Conservation (phyloP, 2,797 vertebrate species). For the Agapornis canus region DNA sequence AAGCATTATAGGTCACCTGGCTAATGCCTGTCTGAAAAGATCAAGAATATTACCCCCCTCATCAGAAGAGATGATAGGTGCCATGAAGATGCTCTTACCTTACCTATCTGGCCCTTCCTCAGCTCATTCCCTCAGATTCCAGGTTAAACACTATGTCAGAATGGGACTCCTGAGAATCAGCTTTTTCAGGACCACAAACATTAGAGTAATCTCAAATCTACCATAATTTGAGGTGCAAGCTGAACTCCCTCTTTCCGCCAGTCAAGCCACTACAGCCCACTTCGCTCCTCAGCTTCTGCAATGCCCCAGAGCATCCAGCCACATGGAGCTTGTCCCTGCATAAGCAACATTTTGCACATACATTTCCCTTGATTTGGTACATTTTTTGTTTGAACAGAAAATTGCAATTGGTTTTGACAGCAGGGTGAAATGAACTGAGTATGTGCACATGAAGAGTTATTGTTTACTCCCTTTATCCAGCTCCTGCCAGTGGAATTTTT, state of each 20-base stretch:
- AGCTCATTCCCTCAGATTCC: neutral
- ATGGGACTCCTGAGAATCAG: neutral
- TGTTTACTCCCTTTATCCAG: constrained; percentile 7
- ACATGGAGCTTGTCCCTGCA: neutral
- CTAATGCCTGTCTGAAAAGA: neutral
- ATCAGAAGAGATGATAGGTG: neutral
- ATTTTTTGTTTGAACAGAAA: neutral
- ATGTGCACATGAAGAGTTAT: neutral
- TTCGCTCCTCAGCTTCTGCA: neutral
- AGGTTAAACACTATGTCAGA: neutral
- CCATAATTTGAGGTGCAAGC: neutral
- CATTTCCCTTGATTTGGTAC: neutral
- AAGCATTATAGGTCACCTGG: neutral
- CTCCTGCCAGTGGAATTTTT: neutral
- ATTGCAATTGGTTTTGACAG: neutral
- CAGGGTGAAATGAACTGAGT: neutral
- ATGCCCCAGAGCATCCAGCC: neutral
- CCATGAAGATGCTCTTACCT: neutral
- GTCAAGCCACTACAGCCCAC: neutral
- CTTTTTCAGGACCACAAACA: neutral
- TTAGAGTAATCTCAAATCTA: neutral
- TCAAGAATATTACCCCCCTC: neutral
- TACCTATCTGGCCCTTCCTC: neutral
- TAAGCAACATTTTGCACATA: neutral
- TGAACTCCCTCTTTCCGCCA: neutral